Conservation (phyloP, 92 coral and sea anemone species). For the Phymanthus crucifer region DNA sequence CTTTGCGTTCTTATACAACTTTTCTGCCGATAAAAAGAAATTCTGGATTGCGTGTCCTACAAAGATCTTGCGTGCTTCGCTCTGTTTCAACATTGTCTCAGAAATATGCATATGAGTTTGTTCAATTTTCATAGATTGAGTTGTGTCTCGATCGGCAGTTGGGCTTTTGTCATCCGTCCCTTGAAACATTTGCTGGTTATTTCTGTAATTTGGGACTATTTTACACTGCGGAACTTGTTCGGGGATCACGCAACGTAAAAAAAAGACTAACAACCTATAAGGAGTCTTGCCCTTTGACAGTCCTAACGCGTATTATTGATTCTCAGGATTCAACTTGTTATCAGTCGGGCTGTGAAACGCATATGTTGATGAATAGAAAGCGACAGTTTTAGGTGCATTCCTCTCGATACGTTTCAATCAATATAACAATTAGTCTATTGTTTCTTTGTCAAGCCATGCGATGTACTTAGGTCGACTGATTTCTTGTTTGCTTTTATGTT, state of each 20-base stretch:
- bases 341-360: constrained; percentile 18
- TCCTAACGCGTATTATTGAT: constrained; percentile 11
- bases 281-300: constrained; percentile 16
- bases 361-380: constrained; percentile 13
- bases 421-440: constrained; percentile 11
- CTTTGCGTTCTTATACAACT: constrained; percentile 19
- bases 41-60: constrained; percentile 61
- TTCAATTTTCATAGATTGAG: constrained; percentile 72
- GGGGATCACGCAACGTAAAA: constrained; percentile 9
- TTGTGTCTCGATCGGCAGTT: constrained; percentile 62
- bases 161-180: constrained; percentile 48
- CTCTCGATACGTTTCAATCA: constrained; percentile 30
- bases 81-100: constrained; percentile 80
- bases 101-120: constrained; percentile 77
- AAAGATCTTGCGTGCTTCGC: constrained; percentile 62
- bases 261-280: neutral
- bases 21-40: neutral
- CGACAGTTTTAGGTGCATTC: constrained; percentile 20
- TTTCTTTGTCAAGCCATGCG: constrained; percentile 21
- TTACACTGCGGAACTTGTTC: neutral
- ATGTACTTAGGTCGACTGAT: constrained; percentile 1
- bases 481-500: neutral
- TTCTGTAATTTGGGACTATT: constrained; percentile 17
- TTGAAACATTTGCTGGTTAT: constrained; percentile 11
- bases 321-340: constrained; percentile 5